phyloP scores from a whole-genome alignment of 1,140 invertebrate species.

The Drosophila parabipectinata region DNA sequence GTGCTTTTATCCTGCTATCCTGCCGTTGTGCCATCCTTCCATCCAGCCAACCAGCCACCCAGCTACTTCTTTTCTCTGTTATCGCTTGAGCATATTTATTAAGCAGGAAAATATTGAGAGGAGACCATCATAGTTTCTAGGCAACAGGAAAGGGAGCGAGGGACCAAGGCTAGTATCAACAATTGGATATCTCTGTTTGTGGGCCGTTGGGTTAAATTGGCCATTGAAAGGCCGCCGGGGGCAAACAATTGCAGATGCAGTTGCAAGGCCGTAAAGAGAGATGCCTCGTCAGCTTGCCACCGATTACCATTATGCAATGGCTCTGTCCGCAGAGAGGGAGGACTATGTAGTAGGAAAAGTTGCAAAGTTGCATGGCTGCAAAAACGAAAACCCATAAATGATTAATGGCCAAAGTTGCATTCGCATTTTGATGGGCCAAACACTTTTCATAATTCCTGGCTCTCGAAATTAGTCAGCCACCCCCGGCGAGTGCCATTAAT shows the following conservation, averaged over 20 bases:
- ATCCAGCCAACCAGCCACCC: neutral
- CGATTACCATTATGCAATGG: slow-evolving; percentile 35
- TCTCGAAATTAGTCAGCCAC: slow-evolving; percentile 70
- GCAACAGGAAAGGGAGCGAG: slow-evolving; percentile 2
- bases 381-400: slow-evolving; percentile 75
- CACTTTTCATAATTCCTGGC: slow-evolving; percentile 69
- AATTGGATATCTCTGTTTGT: slow-evolving; percentile 55
- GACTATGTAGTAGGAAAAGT: slow-evolving; percentile 62
- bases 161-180: slow-evolving; percentile 40
- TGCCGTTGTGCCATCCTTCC: neutral
- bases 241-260: slow-evolving; percentile 65
- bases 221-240: slow-evolving; percentile 71
- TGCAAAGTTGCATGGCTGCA: slow-evolving; percentile 36
- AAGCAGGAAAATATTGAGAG: slow-evolving; percentile 68
- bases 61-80: neutral
- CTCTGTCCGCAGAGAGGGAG: neutral
- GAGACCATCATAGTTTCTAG: slow-evolving; percentile 63
- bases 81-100: slow-evolving; percentile 60
- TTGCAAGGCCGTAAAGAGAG: slow-evolving; percentile 56
- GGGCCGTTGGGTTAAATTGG: slow-evolving; percentile 62
- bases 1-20: neutral
- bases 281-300: slow-evolving; percentile 34
- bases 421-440: slow-evolving; percentile 55
- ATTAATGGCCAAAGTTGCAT: slow-evolving; percentile 74
- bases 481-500: slow-evolving; percentile 53